These are phyloP conservation scores for Nettapus auritus DNA, from an alignment of 2,113 vertebrate genomes.

Conservation along the genomic window DNA sequence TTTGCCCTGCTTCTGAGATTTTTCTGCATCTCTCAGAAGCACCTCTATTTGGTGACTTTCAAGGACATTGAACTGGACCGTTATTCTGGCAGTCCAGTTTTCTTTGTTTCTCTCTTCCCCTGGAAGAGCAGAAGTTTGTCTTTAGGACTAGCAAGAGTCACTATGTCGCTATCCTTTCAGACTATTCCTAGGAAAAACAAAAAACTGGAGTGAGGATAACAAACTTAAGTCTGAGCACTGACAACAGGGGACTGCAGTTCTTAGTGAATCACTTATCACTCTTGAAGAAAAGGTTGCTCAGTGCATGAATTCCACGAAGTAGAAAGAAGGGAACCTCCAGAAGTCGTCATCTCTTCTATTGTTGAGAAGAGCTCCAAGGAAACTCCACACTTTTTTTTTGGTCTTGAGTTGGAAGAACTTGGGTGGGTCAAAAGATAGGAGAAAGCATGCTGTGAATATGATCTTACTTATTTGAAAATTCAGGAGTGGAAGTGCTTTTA, in stretches of 20 bases:
- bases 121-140: not conserved
- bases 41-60: not conserved
- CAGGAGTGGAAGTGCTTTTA: not conserved
- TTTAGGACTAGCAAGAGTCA: not conserved
- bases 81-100: not conserved
- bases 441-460: not conserved
- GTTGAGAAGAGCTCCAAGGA: not conserved
- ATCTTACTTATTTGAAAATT: not conserved
- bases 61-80: not conserved
- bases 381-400: rapidly evolving
- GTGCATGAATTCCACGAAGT: rapidly evolving
- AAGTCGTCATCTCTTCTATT: not conserved
- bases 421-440: not conserved
- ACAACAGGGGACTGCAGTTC: not conserved
- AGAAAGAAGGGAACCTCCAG: not conserved
- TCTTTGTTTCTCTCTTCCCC: not conserved
- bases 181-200: not conserved
- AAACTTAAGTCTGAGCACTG: not conserved
- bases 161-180: not conserved
- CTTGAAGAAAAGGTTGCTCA: not conserved
- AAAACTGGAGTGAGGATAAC: not conserved
- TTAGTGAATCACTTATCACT: not conserved
- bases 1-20: not conserved
- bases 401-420: not conserved
- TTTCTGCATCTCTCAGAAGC: not conserved